These are phyloP conservation scores for Bombus balteatus DNA, from an alignment of 1,140 invertebrate genomes.

Conservation along the genomic window DNA sequence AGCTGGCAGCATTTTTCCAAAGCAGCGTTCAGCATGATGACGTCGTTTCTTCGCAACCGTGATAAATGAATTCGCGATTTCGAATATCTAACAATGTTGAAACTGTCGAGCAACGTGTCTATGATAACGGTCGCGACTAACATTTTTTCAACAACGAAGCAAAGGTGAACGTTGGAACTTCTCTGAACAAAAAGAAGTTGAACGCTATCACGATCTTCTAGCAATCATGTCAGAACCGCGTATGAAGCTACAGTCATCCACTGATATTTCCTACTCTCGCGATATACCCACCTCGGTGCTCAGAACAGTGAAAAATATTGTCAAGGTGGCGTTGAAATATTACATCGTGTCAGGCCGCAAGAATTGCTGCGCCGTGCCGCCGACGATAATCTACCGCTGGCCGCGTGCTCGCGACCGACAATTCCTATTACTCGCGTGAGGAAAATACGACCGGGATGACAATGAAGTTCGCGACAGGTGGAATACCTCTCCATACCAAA, in stretches of 20 bases:
- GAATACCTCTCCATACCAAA: conserved; percentile 24
- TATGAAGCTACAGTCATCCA: conserved; percentile 52
- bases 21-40: not conserved
- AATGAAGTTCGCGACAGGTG: conserved; percentile 61
- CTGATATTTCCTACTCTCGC: conserved; percentile 60
- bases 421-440: conserved; percentile 63
- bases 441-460: conserved; percentile 54
- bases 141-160: not conserved
- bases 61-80: conserved; percentile 1
- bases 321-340: conserved; percentile 70
- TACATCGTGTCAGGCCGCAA: conserved; percentile 63
- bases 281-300: conserved; percentile 33
- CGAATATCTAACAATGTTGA: not conserved
- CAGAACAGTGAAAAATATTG: conserved; percentile 62
- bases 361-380: conserved; percentile 64
- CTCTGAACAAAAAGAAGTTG: not conserved
- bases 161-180: conserved; percentile 24
- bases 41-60: not conserved
- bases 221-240: conserved; percentile 38
- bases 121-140: conserved; percentile 9
- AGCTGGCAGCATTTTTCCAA: no score
- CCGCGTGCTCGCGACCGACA: conserved; percentile 44
- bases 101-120: not conserved
- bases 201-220: conserved; percentile 46
- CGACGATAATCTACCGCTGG: conserved; percentile 67